Evolutionary conservation across 2,888 invertebrate species (phyloP).

Genomic region (Gastracanthus pulcherrimus): DNA sequence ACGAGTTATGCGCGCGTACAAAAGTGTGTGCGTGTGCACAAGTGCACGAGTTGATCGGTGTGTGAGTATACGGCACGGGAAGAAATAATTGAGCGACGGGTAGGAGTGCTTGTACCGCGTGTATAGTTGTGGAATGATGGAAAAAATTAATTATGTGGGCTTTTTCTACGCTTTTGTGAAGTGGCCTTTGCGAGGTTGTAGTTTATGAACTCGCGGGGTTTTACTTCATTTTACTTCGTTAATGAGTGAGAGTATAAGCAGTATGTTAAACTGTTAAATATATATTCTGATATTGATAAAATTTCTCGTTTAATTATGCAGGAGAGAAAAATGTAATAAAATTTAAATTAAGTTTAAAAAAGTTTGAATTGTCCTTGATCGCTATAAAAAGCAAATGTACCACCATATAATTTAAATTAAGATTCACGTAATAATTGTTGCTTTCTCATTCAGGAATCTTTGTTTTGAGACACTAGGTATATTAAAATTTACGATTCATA

Average conservation of each 20-base stretch:
- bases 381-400: neutral
- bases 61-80: neutral
- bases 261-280: too few species aligned
- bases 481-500: too few species aligned
- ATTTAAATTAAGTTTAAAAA: neutral
- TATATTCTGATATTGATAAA: too few species aligned
- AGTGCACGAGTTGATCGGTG: too few species aligned
- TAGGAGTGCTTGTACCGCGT: neutral
- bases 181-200: neutral
- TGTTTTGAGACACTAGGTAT: too few species aligned
- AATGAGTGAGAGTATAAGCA: neutral
- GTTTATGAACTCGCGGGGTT: neutral
- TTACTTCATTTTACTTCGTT: neutral
- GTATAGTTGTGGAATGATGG: neutral
- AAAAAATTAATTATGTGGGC: neutral
- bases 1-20: neutral
- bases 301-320: too few species aligned
- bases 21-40: too few species aligned
- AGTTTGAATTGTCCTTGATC: neutral
- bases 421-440: too few species aligned
- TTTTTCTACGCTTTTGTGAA: neutral
- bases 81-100: neutral
- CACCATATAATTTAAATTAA: too few species aligned
- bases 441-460: too few species aligned
- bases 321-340: neutral